Conservation (phyloP, 2,888 invertebrate species). For the Hemithea aestivaria region DNA sequence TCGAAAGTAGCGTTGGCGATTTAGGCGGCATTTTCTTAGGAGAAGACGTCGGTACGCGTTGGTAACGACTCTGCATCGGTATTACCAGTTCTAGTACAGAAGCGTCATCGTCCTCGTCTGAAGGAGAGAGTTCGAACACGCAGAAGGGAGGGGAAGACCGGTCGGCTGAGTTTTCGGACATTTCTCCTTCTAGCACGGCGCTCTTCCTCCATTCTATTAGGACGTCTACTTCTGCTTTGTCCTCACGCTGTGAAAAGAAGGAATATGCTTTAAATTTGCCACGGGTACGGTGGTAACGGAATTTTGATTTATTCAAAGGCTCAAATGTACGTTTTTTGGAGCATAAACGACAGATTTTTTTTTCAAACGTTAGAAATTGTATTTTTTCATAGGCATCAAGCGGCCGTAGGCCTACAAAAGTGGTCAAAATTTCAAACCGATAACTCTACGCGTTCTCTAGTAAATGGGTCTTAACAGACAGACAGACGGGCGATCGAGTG, state of each 20-base stretch:
- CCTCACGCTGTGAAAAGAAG: conserved; percentile 13
- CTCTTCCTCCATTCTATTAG: conserved; percentile 24
- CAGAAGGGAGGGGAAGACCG: conserved; percentile 57
- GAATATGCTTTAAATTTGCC: too few relatives aligned
- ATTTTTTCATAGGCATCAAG: too few relatives aligned
- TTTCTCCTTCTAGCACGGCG: conserved; percentile 4
- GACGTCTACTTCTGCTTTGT: conserved; percentile 16
- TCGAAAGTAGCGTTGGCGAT: conserved; percentile 25
- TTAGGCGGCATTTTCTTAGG: conserved; percentile 42
- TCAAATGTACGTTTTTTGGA: too few relatives aligned
- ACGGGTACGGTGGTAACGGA: too few relatives aligned
- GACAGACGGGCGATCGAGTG: too few relatives aligned
- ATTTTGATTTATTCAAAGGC: too few relatives aligned
- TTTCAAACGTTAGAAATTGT: too few relatives aligned
- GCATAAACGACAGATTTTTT: too few relatives aligned
- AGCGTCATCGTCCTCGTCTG: conserved; percentile 66
- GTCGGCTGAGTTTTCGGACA: conserved; percentile 25
- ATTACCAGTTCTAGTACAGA: conserved; percentile 67
- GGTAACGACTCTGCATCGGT: conserved; percentile 53
- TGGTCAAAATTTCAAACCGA: too few relatives aligned
- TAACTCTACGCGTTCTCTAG: too few relatives aligned
- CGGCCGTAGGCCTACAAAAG: too few relatives aligned
- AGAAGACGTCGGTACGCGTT: conserved; percentile 51
- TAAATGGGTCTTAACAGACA: too few relatives aligned
- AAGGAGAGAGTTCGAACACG: conserved; percentile 67